Evolutionary conservation across 2,888 invertebrate genomes (phyloP), one percentile per base, ranked within the genome.

Genomic region (Agrochola macilenta): DNA sequence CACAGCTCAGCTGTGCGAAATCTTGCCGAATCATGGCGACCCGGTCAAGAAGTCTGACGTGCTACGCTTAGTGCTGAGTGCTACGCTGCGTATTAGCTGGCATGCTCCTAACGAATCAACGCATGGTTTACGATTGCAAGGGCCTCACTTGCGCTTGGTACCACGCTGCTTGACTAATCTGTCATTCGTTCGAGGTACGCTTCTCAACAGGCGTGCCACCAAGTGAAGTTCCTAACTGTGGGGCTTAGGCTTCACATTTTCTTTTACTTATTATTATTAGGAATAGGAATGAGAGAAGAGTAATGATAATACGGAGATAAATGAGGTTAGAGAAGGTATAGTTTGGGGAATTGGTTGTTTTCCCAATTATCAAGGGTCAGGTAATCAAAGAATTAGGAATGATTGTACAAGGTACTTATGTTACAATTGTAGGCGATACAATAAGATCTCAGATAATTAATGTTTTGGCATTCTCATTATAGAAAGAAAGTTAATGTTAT

Each of bases 231-330:
- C 11, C 23, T 5, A 52, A 9, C 20, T 52, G 52, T 52, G 52
- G 11, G n/a, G 9, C 12, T 57, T 17, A 7, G 4, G n/a, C 14
- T 5, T 43, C 3, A 52, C n/a, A 26, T 52, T 72, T 68, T 54
- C 20, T 54, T 17, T 30, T 58, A 35, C 17, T 58, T 66, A 39
- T n/a, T 60, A 39, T n/a, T 60, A 30, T 30, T 7, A 39, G 26
- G 11, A 8, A 26, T 60, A 35, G 2, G 7, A 30, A 58, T n/a
- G 30, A 39, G 1, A 2, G 7, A 69, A 69, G 12, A 54, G n/a
- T n/a, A 61, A 66, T 61, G n/a, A 54, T 78, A 17, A 39, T 61
- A 49, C 54, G 35, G 12, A 64, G 5, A 65, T 64, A 39, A 26
- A 57, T 64, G 64, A 58, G 26, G 17, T 12, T 30, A 0, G 20